These are phyloP conservation scores for Erythrolamprus reginae DNA, from an alignment of 2,113 vertebrate species.

Conservation along the genomic window DNA sequence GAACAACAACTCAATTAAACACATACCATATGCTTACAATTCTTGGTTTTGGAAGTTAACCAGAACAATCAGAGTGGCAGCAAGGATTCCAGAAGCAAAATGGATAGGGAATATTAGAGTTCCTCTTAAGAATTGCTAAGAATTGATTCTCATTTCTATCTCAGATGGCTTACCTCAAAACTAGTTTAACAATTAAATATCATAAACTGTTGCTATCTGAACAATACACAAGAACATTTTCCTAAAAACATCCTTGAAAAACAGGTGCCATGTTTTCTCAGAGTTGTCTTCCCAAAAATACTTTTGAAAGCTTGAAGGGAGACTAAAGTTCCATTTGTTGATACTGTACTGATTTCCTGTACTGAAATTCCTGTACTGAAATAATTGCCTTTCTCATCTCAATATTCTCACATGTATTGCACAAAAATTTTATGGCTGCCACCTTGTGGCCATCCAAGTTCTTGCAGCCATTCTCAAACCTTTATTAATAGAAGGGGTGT, in stretches of 20 bases:
- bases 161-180: background rate
- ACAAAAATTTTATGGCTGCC: background rate
- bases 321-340: background rate
- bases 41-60: background rate
- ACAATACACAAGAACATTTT: background rate
- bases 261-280: background rate
- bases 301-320: background rate
- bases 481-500: background rate
- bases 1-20: too few species aligned
- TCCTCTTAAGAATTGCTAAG: background rate
- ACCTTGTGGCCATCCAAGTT: background rate
- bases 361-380: too few species aligned
- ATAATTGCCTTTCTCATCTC: background rate
- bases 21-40: too few species aligned
- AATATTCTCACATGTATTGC: background rate
- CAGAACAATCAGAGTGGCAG: background rate
- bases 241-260: background rate
- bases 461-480: background rate
- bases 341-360: too few species aligned
- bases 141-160: background rate
- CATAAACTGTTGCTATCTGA: background rate
- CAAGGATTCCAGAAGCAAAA: background rate
- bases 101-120: background rate
- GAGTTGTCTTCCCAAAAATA: background rate
- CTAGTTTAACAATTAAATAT: background rate